Evolutionary conservation across 2,888 invertebrate species (phyloP).

Genomic region (Fragum fragum): DNA sequence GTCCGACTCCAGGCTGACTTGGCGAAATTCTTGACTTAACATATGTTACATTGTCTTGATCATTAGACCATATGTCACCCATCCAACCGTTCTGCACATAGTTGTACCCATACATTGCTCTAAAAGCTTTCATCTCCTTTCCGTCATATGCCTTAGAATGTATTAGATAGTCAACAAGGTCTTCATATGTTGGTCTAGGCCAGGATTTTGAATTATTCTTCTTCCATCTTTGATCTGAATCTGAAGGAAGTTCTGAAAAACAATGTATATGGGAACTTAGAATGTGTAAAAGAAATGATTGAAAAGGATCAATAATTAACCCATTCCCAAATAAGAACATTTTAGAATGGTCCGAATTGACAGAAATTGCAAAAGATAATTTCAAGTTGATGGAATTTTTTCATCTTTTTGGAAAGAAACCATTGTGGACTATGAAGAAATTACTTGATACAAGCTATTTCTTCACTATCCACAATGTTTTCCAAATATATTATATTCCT

Average conservation of each 20-base stretch:
- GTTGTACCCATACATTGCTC: constrained; percentile 44
- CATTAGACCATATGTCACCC: constrained; percentile 31
- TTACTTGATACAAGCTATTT: too few relatives aligned
- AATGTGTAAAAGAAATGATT: too few relatives aligned
- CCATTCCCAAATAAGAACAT: too few relatives aligned
- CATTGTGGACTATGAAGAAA: too few relatives aligned
- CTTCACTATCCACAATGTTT: too few relatives aligned
- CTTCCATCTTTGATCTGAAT: neutral
- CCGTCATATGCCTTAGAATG: constrained; percentile 30
- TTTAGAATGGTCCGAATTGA: too few relatives aligned
- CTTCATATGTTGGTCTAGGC: constrained; percentile 40
- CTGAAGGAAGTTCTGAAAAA: neutral
- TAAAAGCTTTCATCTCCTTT: constrained; percentile 38
- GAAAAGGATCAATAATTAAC: neutral
- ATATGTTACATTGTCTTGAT: constrained; percentile 8
- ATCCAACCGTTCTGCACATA: constrained; percentile 53
- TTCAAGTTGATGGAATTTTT: too few relatives aligned
- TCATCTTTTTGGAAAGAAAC: too few relatives aligned
- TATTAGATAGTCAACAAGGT: constrained; percentile 36
- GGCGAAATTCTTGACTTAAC: constrained; percentile 29
- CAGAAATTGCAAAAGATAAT: too few relatives aligned
- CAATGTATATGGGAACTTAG: neutral
- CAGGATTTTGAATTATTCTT: constrained; percentile 22
- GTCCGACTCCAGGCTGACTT: constrained; percentile 49
- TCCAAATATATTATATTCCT: too few relatives aligned